These are phyloP conservation scores for Halocaridina rubra DNA, from an alignment of 2,888 invertebrate species.

Conservation along the genomic window DNA sequence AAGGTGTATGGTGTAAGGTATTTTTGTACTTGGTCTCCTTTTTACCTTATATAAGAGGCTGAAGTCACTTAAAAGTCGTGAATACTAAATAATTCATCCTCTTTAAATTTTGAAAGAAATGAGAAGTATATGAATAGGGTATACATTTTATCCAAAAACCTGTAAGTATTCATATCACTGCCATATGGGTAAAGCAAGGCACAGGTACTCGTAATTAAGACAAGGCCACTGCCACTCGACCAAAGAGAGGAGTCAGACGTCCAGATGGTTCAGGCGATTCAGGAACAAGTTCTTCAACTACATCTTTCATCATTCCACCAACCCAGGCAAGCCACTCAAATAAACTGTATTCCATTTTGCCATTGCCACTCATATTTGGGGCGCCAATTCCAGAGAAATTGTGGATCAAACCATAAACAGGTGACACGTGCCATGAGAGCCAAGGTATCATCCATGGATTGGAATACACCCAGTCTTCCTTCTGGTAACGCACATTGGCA, in stretches of 20 bases:
- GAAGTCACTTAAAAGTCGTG: too few relatives aligned
- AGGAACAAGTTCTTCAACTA: background rate
- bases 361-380: conserved; percentile 22
- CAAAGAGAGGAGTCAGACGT: conserved; percentile 21
- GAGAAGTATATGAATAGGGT: too few relatives aligned
- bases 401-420: conserved; percentile 30
- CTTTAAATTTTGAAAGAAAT: too few relatives aligned
- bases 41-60: too few relatives aligned
- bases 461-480: conserved; percentile 45
- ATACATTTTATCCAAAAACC: background rate
- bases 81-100: too few relatives aligned
- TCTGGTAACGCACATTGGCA: conserved; percentile 14
- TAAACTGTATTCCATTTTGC: background rate
- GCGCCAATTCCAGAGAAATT: conserved; percentile 55
- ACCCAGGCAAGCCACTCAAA: conserved; percentile 11
- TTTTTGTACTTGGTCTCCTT: too few relatives aligned
- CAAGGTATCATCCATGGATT: conserved; percentile 43
- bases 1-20: too few relatives aligned
- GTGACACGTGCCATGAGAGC: conserved; percentile 34
- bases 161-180: background rate
- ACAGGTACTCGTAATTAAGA: conserved; percentile 23
- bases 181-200: conserved; percentile 28
- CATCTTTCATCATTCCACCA: conserved; percentile 10
- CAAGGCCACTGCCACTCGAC: conserved; percentile 15
- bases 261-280: background rate